Base-by-base conservation (phyloP, 1,140 invertebrate genomes). In the Linepithema humile region DNA sequence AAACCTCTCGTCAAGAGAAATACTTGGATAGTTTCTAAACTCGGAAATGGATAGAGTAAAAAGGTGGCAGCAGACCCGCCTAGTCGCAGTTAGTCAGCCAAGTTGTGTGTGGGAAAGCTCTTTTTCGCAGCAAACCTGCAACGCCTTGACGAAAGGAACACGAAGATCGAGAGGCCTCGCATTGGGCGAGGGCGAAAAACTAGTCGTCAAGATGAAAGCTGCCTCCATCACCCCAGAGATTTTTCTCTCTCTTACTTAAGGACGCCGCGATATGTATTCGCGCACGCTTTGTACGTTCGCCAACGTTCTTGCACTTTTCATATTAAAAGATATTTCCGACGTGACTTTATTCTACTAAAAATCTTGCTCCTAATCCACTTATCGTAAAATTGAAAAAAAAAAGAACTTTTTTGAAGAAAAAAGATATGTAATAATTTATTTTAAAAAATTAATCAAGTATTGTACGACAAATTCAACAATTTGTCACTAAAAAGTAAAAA, bases 61-160 rank as follows among this genome's bases (percentile, higher is more conserved):
- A 78, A 69, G 20, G n/a, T n/a, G n/a, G 35, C 29, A n/a, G 59
- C 29, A 40, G 35, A 29, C 23, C 62, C 62, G 48, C 45, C 62
- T 45, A 69, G 48, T 29, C 32, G 62, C 48, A 78, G 75, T 78
- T 78, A 78, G 43, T 77, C 60, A 67, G 75, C 64, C 75, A 40
- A 78, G 48, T 69, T 45, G 43, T 75, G 73, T 55, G 62, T 45
- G 48, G 48, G 48, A 43, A 67, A 69, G 48, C 23, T 55, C 32
- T 78, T 69, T 67, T 67, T 78, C 62, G 35, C 32, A 23, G 75
- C 75, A 6, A 55, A 38, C 45, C 35, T 3, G 62, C 75, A 69
- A 69, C 48, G 45, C 53, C 10, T 23, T 69, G 62, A 55, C 17
- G 48, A 69, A 55, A 78, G 35, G 20, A 78, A 38, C 62, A 29